These are phyloP conservation scores for Homarus gammarus DNA, from an alignment of 2,888 invertebrate genomes.

Conservation along the genomic window DNA sequence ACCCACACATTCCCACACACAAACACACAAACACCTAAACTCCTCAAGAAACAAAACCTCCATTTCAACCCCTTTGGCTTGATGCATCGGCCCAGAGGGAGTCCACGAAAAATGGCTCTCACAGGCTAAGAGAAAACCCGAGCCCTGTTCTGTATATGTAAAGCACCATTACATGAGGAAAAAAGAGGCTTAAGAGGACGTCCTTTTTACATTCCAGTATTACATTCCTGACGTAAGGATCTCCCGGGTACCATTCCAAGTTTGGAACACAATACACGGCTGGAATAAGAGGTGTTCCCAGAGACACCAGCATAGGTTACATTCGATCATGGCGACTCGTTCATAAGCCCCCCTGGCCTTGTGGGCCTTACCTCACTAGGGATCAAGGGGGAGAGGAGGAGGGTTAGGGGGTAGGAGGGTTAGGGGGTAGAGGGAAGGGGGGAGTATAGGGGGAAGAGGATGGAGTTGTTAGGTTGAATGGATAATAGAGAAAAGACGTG, in stretches of 20 bases:
- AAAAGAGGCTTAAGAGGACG: constrained; percentile 49
- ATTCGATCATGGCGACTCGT: constrained; percentile 46
- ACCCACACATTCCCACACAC: constrained; percentile 18
- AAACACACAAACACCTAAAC: constrained; percentile 22
- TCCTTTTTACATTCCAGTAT: constrained; percentile 66
- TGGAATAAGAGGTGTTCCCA: constrained; percentile 20
- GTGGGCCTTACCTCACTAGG: not conserved
- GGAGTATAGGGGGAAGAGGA: not conserved
- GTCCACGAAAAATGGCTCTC: constrained; percentile 28
- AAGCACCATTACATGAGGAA: constrained; percentile 60
- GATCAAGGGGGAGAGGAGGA: too few species aligned
- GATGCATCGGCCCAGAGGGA: constrained; percentile 39
- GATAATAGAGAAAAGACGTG: too few species aligned
- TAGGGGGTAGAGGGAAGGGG: constrained; percentile 10
- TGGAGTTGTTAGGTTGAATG: too few species aligned
- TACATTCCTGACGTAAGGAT: constrained; percentile 65
- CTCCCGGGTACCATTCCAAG: constrained; percentile 58
- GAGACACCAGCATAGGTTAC: constrained; percentile 38
- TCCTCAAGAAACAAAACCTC: constrained; percentile 11
- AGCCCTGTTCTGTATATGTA: constrained; percentile 55
- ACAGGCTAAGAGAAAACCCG: constrained; percentile 52
- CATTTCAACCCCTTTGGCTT: constrained; percentile 33
- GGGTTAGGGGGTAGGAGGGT: not conserved
- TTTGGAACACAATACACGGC: constrained; percentile 63
- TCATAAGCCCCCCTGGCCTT: constrained; percentile 33